Percentiles rank a stretch among this genome's conserved stretches.
These are phyloP conservation scores for Glaucomys volans DNA, from an alignment of 2,113 vertebrate genomes.

Conservation along the genomic window DNA sequence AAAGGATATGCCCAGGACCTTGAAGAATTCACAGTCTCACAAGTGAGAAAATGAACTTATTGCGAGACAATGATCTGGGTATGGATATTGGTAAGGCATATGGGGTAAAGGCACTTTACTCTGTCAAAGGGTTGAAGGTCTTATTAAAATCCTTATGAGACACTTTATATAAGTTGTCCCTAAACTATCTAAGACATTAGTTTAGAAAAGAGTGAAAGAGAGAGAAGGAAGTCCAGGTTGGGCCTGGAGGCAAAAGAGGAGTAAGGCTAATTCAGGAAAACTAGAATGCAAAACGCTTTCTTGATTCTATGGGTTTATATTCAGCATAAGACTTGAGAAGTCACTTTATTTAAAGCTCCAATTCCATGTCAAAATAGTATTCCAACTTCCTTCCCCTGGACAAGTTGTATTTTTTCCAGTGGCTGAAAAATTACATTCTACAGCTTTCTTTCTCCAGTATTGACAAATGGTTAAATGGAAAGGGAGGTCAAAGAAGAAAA, in stretches of 20 bases:
- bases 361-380: constrained; percentile 35
- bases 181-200: neutral
- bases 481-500: constrained; percentile 77
- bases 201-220: neutral
- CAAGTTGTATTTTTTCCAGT: constrained; percentile 41
- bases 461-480: constrained; percentile 79
- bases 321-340: constrained; percentile 5
- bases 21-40: neutral
- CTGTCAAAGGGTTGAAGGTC: neutral
- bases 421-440: constrained; percentile 72
- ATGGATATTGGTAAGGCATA: neutral
- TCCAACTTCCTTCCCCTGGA: constrained; percentile 21
- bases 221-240: neutral
- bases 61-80: neutral
- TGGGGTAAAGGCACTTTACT: neutral
- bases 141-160: neutral
- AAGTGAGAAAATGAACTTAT: neutral
- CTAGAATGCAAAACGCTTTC: neutral
- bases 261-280: neutral
- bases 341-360: neutral
- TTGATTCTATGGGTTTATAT: neutral
- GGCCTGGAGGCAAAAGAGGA: neutral
- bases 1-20: neutral
- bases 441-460: constrained; percentile 67
- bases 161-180: neutral